These are phyloP conservation scores for Glyphotaelius pellucidus DNA, from an alignment of 2,888 invertebrate genomes.

Conservation along the genomic window DNA sequence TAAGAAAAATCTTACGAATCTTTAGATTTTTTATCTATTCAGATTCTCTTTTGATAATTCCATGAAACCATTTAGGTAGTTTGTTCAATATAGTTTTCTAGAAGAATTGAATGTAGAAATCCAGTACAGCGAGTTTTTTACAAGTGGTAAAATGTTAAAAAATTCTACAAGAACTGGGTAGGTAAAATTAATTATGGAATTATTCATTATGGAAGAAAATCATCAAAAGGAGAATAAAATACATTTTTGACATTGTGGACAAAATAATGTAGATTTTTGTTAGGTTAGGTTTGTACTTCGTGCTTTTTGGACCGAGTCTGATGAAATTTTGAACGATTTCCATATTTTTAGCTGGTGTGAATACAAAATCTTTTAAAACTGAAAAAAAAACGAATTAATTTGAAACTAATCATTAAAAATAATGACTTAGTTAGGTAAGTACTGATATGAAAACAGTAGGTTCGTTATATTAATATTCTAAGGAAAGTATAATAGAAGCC, in stretches of 20 bases:
- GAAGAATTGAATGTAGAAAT: not conserved
- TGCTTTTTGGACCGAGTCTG: too few species aligned
- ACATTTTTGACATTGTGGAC: too few species aligned
- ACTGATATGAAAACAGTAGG: not conserved
- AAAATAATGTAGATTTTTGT: too few species aligned
- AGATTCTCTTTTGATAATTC: not conserved
- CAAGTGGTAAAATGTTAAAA: too few species aligned
- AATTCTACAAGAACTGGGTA: too few species aligned
- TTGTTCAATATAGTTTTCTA: not conserved
- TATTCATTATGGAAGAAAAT: too few species aligned
- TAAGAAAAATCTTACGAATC: not conserved
- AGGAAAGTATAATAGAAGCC: not conserved
- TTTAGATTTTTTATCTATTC: too few species aligned
- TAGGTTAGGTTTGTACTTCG: too few species aligned
- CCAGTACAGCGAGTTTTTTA: not conserved
- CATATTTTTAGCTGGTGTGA: not conserved
- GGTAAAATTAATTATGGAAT: too few species aligned
- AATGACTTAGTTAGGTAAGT: conserved; percentile 8
- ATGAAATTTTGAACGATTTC: not conserved
- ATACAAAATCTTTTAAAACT: not conserved
- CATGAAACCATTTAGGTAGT: not conserved
- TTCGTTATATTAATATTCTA: not conserved
- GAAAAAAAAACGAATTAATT: not conserved
- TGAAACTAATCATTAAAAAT: not conserved
- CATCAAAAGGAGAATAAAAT: too few species aligned